Evolutionary conservation across 2,797 vertebrate genomes (phyloP).

Genomic region (Cottoperca gobio): DNA sequence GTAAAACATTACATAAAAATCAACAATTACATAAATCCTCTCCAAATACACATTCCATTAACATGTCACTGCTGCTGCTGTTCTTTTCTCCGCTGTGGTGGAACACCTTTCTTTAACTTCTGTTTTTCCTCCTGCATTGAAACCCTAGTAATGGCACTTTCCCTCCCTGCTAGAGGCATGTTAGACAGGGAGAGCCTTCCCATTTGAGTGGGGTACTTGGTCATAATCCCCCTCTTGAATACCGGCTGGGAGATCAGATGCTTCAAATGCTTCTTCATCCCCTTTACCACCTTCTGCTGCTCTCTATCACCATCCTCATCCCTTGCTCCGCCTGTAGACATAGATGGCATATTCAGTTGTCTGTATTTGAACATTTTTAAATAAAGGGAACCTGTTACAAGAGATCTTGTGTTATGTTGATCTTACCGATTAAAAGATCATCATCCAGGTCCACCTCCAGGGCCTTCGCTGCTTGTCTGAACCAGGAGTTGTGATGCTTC

Average conservation of each 20-base stretch:
- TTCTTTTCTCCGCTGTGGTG: conserved; percentile 29
- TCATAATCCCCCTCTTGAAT: conserved; percentile 89
- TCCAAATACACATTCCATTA: conserved; percentile 27
- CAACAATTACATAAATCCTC: conserved; percentile 30
- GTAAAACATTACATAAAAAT: conserved; percentile 31
- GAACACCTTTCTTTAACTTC: conserved; percentile 30
- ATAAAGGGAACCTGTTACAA: not conserved
- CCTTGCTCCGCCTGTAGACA: conserved; percentile 80
- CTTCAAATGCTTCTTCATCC: conserved; percentile 94
- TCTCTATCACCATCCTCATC: conserved; percentile 86
- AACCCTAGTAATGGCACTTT: conserved; percentile 87
- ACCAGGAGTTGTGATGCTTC: conserved; percentile 96
- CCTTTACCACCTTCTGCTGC: conserved; percentile 90
- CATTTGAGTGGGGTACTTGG: conserved; percentile 95
- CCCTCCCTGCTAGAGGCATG: conserved; percentile 57
- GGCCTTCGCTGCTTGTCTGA: conserved; percentile 92
- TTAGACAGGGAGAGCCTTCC: conserved; percentile 85
- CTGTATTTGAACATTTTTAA: conserved; percentile 2
- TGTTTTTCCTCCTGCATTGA: conserved; percentile 73
- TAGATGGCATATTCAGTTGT: not conserved
- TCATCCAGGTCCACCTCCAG: conserved; percentile 95
- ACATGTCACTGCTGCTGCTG: conserved; percentile 42
- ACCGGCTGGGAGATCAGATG: conserved; percentile 88
- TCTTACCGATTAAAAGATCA: conserved; percentile 88
- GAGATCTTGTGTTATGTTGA: not conserved